phyloP scores from a whole-genome alignment of 1,140 invertebrate genomes.

The Drosophila pandora region DNA sequence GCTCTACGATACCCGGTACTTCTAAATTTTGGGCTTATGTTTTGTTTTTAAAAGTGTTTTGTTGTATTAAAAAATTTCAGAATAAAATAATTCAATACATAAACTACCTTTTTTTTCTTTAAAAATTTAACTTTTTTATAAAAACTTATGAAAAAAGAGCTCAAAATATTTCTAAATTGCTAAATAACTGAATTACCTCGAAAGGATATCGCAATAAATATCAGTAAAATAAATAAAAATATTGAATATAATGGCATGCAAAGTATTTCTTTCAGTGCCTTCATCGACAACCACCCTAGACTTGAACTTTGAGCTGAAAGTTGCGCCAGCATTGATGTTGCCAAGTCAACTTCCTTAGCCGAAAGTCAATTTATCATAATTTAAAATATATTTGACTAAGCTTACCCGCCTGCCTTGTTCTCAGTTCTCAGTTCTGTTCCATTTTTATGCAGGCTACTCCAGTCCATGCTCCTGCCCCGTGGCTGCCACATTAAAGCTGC shows the following conservation, averaged over 20 bases:
- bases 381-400: constrained; percentile 66
- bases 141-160: no score
- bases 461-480: neutral
- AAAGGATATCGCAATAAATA: neutral
- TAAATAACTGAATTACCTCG: no score
- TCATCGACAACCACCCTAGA: neutral
- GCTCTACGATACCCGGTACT: no score
- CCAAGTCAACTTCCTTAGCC: constrained; percentile 53
- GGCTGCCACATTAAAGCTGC: constrained; percentile 41
- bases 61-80: no score
- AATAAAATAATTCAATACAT: no score
- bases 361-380: constrained; percentile 76
- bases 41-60: no score
- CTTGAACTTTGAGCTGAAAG: constrained; percentile 49
- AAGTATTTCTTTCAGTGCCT: neutral
- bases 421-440: neutral
- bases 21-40: no score
- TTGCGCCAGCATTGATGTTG: constrained; percentile 41
- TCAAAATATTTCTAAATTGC: no score
- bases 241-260: no score
- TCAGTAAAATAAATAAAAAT: neutral
- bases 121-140: no score
- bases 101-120: no score
- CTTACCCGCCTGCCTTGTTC: constrained; percentile 1
- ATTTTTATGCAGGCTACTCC: constrained; percentile 11